These are phyloP conservation scores for Himalopsyche anomala DNA, from an alignment of 2,888 invertebrate genomes.

Conservation along the genomic window DNA sequence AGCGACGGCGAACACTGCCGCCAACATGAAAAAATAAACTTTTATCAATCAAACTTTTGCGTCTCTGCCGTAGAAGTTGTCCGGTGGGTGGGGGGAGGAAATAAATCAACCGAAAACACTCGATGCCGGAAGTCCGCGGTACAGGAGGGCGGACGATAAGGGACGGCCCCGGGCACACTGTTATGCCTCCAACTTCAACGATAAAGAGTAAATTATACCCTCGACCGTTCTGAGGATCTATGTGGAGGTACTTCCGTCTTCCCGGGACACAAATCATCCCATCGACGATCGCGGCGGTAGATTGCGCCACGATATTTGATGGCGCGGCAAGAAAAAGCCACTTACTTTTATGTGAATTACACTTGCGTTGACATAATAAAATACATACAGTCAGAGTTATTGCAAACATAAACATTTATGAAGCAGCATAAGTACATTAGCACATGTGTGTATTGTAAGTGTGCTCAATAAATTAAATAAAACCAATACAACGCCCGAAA, in stretches of 20 bases:
- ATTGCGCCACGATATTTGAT: conserved; percentile 38
- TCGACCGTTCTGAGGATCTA: conserved; percentile 36
- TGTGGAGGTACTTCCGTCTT: conserved; percentile 21
- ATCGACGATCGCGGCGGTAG: conserved; percentile 35
- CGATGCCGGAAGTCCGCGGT: conserved; percentile 27
- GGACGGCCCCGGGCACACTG: conserved; percentile 35
- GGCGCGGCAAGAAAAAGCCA: conserved; percentile 27
- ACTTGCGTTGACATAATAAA: too few relatives aligned
- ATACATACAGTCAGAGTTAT: too few relatives aligned
- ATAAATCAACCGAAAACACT: conserved; percentile 42
- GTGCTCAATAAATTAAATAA: too few relatives aligned
- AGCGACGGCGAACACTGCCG: not conserved
- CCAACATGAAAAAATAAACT: not conserved
- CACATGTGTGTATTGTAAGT: too few relatives aligned
- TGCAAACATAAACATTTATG: too few relatives aligned
- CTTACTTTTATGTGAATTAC: not conserved
- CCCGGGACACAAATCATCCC: conserved; percentile 32
- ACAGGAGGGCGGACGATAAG: conserved; percentile 37
- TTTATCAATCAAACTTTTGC: conserved; percentile 28
- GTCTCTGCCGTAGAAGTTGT: not conserved
- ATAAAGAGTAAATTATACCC: conserved; percentile 42
- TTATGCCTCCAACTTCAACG: conserved; percentile 34
- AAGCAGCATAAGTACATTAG: too few relatives aligned
- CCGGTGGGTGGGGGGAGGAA: not conserved
- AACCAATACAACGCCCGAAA: too few relatives aligned